phyloP scores from a whole-genome alignment of 1,140 invertebrate genomes.

The Melanaphis sacchari region DNA sequence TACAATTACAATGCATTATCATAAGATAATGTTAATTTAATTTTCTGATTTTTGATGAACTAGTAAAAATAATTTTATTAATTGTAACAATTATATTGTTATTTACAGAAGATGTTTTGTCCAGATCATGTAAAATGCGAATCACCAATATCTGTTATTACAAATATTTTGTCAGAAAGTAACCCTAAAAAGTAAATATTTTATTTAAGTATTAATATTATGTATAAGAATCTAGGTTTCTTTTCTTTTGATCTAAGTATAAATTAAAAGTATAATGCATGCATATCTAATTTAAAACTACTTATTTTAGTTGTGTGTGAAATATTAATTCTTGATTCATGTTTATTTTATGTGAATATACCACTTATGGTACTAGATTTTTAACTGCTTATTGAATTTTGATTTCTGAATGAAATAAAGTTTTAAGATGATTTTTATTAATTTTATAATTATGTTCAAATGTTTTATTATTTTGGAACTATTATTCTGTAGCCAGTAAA shows the following conservation, averaged over 20 bases:
- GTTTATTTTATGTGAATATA: not conserved
- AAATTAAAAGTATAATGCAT: not conserved
- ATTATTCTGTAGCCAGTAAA: not conserved
- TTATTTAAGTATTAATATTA: not conserved
- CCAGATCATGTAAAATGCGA: not conserved
- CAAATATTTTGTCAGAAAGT: not conserved
- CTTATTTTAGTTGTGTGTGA: not conserved
- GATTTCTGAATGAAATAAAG: not conserved
- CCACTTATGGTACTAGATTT: not conserved
- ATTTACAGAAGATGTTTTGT: slow-evolving; percentile 46
- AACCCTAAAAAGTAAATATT: not conserved
- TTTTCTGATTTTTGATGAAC: not conserved
- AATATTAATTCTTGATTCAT: not conserved
- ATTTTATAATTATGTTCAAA: not conserved
- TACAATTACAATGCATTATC: not conserved
- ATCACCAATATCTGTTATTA: slow-evolving; percentile 14
- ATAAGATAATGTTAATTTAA: not conserved
- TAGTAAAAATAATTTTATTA: not conserved
- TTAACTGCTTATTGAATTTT: not conserved
- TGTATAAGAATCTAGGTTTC: not conserved
- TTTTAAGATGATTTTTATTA: not conserved
- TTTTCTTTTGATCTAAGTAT: not conserved
- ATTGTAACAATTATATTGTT: not conserved
- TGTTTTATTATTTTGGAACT: too few relatives aligned
- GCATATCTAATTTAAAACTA: not conserved